Conservation (phyloP, 2,888 invertebrate species). For the Oconnorella tubifera region DNA sequence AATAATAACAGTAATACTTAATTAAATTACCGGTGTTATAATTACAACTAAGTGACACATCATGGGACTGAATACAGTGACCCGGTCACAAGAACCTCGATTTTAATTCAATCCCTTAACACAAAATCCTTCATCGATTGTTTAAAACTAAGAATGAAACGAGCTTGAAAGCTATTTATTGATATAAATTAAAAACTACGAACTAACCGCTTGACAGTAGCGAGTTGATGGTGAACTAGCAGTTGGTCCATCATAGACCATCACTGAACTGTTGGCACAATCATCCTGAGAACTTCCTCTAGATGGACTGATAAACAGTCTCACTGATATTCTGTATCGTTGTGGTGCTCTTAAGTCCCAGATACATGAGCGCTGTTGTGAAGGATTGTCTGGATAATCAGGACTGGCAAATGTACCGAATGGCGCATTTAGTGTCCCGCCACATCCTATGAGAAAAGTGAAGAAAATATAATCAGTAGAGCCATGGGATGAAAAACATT, state of each 20-base stretch:
- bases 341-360: conserved; percentile 69
- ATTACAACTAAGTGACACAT: too few relatives aligned
- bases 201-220: too few relatives aligned
- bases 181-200: too few relatives aligned
- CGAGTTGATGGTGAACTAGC: neutral
- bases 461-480: neutral
- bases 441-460: conserved; percentile 62
- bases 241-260: conserved; percentile 3
- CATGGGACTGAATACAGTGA: too few relatives aligned
- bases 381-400: conserved; percentile 78
- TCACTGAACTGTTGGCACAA: conserved; percentile 9
- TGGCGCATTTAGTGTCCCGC: conserved; percentile 60
- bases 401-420: conserved; percentile 80
- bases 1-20: too few relatives aligned
- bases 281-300: neutral
- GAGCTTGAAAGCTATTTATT: too few relatives aligned
- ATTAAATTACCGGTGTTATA: too few relatives aligned
- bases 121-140: too few relatives aligned
- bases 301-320: neutral
- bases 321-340: neutral
- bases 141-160: too few relatives aligned
- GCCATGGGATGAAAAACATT: too few relatives aligned
- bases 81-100: neutral
- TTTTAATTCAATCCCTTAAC: too few relatives aligned
- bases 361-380: conserved; percentile 72